Percentiles rank a stretch among this genome's conserved stretches.
phyloP scores from a whole-genome alignment of 1,140 invertebrate genomes.

The Eufriesea mexicana region DNA sequence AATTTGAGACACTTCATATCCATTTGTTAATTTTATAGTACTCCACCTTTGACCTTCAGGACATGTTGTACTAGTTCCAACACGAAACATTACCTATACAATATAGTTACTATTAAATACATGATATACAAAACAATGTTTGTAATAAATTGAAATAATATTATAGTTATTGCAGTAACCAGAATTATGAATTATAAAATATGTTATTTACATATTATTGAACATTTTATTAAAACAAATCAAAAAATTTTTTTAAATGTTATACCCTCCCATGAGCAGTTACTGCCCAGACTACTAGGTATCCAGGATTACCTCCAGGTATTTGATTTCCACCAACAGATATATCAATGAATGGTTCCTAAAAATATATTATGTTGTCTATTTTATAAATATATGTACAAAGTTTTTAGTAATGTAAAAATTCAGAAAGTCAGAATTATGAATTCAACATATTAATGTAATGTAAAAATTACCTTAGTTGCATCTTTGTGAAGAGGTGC shows the following conservation, averaged over 20 bases:
- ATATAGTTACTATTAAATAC: slow-evolving; percentile 18
- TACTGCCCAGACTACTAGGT: slow-evolving; percentile 93
- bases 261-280: slow-evolving; percentile 92
- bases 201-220: not conserved
- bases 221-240: not conserved
- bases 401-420: not conserved
- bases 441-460: not conserved
- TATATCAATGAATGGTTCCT: slow-evolving; percentile 92
- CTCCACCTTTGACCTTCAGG: slow-evolving; percentile 94
- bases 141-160: not conserved
- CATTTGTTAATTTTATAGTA: slow-evolving; percentile 87
- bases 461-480: slow-evolving; percentile 84
- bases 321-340: slow-evolving; percentile 92
- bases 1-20: slow-evolving; percentile 91
- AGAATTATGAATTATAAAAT: slow-evolving; percentile 4
- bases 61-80: slow-evolving; percentile 88
- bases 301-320: slow-evolving; percentile 88
- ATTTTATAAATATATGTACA: not conserved
- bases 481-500: slow-evolving; percentile 93
- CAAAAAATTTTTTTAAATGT: slow-evolving; percentile 45
- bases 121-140: not conserved
- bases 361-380: slow-evolving; percentile 53
- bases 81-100: slow-evolving; percentile 90
- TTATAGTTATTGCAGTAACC: not conserved
- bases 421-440: not conserved